Percentiles rank a stretch among this genome's conserved stretches.
Evolutionary conservation across 1,140 invertebrate genomes (phyloP).

Genomic region (Brachionus sp.): DNA sequence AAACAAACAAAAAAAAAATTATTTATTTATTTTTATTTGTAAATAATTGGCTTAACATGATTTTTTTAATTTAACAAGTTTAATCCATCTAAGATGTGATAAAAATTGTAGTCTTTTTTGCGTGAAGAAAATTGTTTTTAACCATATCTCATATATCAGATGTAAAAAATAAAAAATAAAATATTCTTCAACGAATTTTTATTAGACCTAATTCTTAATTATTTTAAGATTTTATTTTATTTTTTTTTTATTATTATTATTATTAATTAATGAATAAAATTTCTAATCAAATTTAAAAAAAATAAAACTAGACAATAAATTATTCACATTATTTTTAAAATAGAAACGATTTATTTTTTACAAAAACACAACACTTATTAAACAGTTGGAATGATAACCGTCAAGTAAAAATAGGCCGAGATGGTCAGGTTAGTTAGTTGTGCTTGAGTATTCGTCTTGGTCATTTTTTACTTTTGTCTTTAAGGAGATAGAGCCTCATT

Average conservation of each 20-base stretch:
- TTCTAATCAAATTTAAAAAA: not conserved
- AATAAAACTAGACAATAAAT: not conserved
- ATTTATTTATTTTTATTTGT: not conserved
- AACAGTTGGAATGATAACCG: slow-evolving; percentile 98
- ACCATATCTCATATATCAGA: not conserved
- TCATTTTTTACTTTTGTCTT: slow-evolving; percentile 46
- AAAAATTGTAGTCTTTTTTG: slow-evolving; percentile 3
- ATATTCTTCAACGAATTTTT: not conserved
- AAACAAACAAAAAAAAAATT: not conserved
- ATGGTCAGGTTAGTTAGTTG: slow-evolving; percentile 71
- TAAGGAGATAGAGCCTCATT: slow-evolving; percentile 87
- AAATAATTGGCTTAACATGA: slow-evolving; percentile 5
- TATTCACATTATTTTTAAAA: slow-evolving; percentile 46
- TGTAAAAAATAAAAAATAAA: not conserved
- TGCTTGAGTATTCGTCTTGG: not conserved
- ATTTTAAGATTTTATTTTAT: not conserved
- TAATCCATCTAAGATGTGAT: not conserved
- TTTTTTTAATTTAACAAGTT: not conserved
- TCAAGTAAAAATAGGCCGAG: slow-evolving; percentile 94
- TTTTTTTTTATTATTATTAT: not conserved
- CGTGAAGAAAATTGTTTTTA: not conserved
- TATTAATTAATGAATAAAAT: not conserved
- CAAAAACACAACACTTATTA: slow-evolving; percentile 83
- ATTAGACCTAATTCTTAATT: not conserved
- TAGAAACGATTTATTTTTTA: slow-evolving; percentile 86